phyloP scores from a whole-genome alignment of 2,888 invertebrate genomes.

The Drosophila rellima region DNA sequence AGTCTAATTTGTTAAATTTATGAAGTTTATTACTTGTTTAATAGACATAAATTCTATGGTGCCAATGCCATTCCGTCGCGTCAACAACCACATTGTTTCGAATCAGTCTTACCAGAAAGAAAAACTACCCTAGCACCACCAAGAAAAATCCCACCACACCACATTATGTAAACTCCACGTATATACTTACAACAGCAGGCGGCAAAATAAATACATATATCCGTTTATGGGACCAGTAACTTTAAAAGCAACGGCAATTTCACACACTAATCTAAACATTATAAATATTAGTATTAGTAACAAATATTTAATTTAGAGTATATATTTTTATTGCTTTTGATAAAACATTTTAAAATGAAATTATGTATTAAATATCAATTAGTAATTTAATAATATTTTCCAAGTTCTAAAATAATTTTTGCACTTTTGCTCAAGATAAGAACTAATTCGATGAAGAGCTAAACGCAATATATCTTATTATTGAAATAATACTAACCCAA shows the following conservation, averaged over 20 bases:
- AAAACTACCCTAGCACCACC: constrained; percentile 31
- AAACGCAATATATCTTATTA: too few relatives aligned
- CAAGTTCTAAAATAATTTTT: too few relatives aligned
- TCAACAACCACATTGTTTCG: constrained; percentile 38
- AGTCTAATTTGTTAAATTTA: constrained; percentile 73
- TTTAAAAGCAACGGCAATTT: background rate
- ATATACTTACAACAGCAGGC: constrained; percentile 39
- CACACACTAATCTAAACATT: background rate
- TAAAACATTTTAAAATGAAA: too few relatives aligned
- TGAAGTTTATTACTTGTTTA: constrained; percentile 73
- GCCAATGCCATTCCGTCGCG: constrained; percentile 37
- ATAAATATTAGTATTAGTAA: background rate
- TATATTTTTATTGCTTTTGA: too few relatives aligned
- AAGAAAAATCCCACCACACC: constrained; percentile 3
- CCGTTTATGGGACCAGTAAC: constrained; percentile 1
- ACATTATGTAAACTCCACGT: constrained; percentile 1
- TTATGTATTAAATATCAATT: too few relatives aligned
- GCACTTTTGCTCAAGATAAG: too few relatives aligned
- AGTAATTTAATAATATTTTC: too few relatives aligned
- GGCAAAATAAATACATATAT: constrained; percentile 28
- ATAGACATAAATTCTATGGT: constrained; percentile 61
- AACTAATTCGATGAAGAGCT: too few relatives aligned
- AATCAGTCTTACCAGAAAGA: constrained; percentile 44
- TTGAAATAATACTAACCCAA: too few relatives aligned
- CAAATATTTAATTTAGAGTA: too few relatives aligned